Percentiles rank a stretch among this genome's conserved stretches.
These are phyloP conservation scores for Melanerpes aurifrons DNA, from an alignment of 2,113 vertebrate genomes.

Conservation along the genomic window DNA sequence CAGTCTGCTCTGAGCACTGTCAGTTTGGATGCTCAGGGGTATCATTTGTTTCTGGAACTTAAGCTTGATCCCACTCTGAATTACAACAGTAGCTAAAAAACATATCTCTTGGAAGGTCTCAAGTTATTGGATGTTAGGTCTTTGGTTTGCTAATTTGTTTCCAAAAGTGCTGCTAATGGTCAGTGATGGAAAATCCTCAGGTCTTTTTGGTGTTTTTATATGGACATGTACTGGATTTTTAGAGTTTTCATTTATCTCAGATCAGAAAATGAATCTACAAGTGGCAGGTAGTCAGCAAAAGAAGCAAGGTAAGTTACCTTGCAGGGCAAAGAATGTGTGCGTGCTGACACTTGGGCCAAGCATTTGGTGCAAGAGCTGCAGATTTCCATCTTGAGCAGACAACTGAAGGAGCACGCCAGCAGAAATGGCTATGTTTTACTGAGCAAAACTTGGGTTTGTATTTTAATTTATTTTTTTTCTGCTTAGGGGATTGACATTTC, in stretches of 20 bases:
- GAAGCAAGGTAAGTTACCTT: not conserved
- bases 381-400: not conserved
- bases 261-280: not conserved
- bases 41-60: not conserved
- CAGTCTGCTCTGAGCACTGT: rapidly evolving
- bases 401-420: not conserved
- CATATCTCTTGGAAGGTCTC: not conserved
- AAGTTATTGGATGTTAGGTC: not conserved
- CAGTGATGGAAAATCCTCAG: not conserved
- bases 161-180: not conserved
- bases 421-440: not conserved
- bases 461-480: not conserved
- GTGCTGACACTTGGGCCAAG: not conserved
- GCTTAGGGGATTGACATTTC: not conserved
- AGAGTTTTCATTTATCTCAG: not conserved
- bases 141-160: not conserved
- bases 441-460: not conserved
- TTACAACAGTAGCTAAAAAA: not conserved
- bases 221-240: not conserved
- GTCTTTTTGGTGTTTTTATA: not conserved
- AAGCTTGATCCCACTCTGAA: not conserved
- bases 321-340: not conserved
- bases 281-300: not conserved
- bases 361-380: not conserved
- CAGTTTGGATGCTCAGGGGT: not conserved